Base-by-base conservation (phyloP, 2,888 invertebrate genomes). In the Patella pellucida region DNA sequence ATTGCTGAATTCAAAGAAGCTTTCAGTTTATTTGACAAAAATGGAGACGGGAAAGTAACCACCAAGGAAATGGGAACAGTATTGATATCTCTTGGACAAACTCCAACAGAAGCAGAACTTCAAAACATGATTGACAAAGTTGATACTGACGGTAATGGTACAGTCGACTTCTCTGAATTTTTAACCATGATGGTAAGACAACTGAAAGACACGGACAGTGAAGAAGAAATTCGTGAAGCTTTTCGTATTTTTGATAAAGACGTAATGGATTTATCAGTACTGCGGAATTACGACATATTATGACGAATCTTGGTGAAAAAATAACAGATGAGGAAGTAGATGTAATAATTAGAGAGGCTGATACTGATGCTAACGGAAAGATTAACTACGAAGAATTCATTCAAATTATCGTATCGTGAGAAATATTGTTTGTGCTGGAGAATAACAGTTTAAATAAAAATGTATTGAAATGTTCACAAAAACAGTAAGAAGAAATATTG, bases 181-280 rank as follows among this genome's bases (percentile, higher is more conserved):
- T 94, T 99, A 91, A 98, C 98, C 92, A 98, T 99, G 98, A 99
- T 99, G 98, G 98, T 98, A 91, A 95, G 98, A 91, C 99, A 98
- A 94, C 98, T 98, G 98, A 98, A 98, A 93, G 98, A 99, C 93
- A 98, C 98, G 86, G 98, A 99, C 93, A 89, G 97, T 92, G 98
- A 98, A 94, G 98, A 98, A 92, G 98, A 98, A 93, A 98, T 99
- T 92, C 95, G 97, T 92, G 98, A 98, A 93, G 98, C 98, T 88
- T 97, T 98, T 95, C 95, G 97, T 93, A 98, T 91, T 88, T 98
- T 98, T 93, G 98, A 98, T 93, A 97, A 98, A 73, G 98, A 98
- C 93, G 98, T 92, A 98, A 98, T 92, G 98, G 98, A 89, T 98
- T 97, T 94, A 98, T 98, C 92, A 97, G 96, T 85, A 97, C 98